These are phyloP conservation scores for Anarhynchus alexandrinus DNA, from an alignment of 2,113 vertebrate genomes.

Conservation along the genomic window DNA sequence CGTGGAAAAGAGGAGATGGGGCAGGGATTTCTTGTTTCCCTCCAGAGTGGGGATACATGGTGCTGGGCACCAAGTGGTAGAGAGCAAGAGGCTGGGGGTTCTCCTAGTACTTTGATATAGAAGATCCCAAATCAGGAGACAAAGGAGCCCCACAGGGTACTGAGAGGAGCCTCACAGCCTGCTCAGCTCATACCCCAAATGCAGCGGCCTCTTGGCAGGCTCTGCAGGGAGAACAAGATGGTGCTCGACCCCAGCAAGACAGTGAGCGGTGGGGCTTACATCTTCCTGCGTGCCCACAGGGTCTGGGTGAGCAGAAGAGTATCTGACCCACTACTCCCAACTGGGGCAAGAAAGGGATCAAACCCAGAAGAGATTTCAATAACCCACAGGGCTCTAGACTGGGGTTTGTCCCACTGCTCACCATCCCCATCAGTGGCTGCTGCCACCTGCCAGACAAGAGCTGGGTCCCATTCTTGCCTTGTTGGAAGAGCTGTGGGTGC, in stretches of 20 bases:
- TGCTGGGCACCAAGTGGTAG: neutral
- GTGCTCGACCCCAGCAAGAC: neutral
- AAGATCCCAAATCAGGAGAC: neutral
- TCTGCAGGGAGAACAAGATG: neutral
- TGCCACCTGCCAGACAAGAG: neutral
- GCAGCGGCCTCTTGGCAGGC: neutral
- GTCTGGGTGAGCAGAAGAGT: neutral
- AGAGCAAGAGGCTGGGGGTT: rapidly evolving
- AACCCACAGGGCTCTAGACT: neutral
- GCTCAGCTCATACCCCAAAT: neutral
- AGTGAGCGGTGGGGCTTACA: neutral
- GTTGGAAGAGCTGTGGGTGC: neutral
- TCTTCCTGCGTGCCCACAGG: neutral
- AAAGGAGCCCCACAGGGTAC: neutral
- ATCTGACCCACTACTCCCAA: neutral
- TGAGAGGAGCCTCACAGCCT: neutral
- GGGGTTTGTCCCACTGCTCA: neutral
- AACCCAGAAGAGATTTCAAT: neutral
- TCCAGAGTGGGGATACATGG: neutral
- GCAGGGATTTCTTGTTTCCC: neutral
- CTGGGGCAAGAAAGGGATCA: neutral
- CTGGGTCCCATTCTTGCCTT: rapidly evolving
- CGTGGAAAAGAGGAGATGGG: neutral
- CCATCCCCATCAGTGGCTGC: neutral
- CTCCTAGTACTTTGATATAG: neutral